phyloP scores from a whole-genome alignment of 2,888 invertebrate species.

The Drosophila lacicola region DNA sequence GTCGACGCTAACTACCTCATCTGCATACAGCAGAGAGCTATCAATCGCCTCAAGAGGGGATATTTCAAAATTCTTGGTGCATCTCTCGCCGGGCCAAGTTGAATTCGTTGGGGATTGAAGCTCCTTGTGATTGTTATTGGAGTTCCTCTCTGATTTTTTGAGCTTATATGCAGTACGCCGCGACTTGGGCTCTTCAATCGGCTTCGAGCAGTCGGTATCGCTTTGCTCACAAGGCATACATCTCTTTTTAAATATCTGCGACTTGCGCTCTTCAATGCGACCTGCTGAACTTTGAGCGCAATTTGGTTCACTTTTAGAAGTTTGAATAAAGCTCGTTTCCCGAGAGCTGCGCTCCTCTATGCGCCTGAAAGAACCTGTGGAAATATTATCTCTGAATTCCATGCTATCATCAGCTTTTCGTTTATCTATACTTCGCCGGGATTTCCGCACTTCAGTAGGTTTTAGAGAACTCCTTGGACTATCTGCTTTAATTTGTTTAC shows the following conservation, averaged over 20 bases:
- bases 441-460: neutral
- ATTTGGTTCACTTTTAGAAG: neutral
- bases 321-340: neutral
- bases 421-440: too few species aligned
- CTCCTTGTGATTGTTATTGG: conserved; percentile 3
- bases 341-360: neutral
- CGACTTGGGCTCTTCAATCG: neutral
- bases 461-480: neutral
- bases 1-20: conserved; percentile 7
- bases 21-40: neutral
- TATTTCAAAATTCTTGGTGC: neutral
- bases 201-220: neutral
- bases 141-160: neutral
- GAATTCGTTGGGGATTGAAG: neutral
- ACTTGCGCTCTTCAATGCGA: neutral
- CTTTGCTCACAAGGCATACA: neutral
- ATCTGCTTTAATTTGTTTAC: neutral
- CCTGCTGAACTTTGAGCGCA: neutral
- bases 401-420: neutral
- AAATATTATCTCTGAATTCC: too few species aligned
- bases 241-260: too few species aligned
- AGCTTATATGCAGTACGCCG: neutral
- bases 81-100: neutral
- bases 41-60: neutral
- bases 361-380: neutral